These are phyloP conservation scores for Itoplectis maculator DNA, from an alignment of 2,888 invertebrate species.

Conservation along the genomic window DNA sequence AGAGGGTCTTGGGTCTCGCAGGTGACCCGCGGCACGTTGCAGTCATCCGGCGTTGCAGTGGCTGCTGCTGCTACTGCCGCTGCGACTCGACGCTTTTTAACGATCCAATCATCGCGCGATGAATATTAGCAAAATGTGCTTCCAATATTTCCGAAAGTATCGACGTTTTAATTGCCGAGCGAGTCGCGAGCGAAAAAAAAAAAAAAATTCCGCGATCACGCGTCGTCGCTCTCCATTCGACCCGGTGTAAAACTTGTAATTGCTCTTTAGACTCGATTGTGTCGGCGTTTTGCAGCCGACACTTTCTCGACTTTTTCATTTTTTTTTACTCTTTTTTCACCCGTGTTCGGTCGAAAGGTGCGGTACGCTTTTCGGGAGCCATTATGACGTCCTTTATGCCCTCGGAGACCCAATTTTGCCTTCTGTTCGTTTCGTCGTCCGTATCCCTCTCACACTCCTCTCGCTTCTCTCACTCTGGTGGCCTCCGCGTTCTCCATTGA, in stretches of 20 bases:
- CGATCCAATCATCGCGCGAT: too few relatives aligned
- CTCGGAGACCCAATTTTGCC: neutral
- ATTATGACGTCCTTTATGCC: neutral
- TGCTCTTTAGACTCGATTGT: neutral
- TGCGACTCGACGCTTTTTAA: conserved; percentile 55
- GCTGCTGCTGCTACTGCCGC: conserved; percentile 53
- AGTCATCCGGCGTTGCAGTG: conserved; percentile 50
- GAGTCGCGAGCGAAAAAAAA: too few relatives aligned
- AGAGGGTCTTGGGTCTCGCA: conserved; percentile 48
- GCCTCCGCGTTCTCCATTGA: conserved; percentile 18
- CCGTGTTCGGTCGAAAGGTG: neutral
- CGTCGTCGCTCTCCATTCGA: conserved; percentile 20
- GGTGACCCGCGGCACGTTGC: conserved; percentile 49
- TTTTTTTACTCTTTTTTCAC: neutral
- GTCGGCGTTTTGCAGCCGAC: too few relatives aligned
- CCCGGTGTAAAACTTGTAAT: too few relatives aligned
- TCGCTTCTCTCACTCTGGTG: too few relatives aligned
- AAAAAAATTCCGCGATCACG: too few relatives aligned
- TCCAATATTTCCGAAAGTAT: too few relatives aligned
- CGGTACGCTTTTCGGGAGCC: neutral
- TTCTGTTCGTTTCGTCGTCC: neutral
- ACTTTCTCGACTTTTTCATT: too few relatives aligned
- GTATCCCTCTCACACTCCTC: too few relatives aligned
- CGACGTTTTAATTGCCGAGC: too few relatives aligned
- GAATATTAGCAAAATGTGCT: too few relatives aligned